A percentile compares a stretch with the other conserved stretches of the same genome.
Conservation (phyloP, 2,113 vertebrate genomes). For the Haliaeetus leucogaster region DNA sequence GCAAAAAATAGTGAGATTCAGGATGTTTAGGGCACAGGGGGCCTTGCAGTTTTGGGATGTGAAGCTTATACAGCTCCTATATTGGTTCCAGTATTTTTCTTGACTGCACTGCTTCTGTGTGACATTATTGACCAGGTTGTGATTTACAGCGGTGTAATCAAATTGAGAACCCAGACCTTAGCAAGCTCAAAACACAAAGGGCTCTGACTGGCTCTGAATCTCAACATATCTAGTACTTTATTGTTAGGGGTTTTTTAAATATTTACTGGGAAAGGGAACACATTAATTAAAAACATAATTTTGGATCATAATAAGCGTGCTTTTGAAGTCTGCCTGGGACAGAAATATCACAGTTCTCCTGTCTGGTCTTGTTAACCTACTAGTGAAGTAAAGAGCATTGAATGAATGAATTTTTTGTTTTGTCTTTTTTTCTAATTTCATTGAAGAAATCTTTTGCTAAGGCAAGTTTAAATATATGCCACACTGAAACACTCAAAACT, state of each 20-base stretch:
- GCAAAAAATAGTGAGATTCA: not conserved
- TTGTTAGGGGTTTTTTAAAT: not conserved
- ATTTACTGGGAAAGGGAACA: not conserved
- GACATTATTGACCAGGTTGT: not conserved
- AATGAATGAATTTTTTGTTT: not conserved
- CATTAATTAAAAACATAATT: not conserved
- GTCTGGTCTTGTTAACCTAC: not conserved
- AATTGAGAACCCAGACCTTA: not conserved
- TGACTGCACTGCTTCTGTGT: not conserved
- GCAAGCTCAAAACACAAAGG: not conserved
- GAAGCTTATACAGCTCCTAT: not conserved
- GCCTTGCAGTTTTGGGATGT: not conserved
- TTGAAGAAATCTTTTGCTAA: not conserved
- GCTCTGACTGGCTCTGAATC: not conserved
- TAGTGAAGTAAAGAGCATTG: not conserved
- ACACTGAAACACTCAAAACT: not conserved
- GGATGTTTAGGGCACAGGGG: not conserved
- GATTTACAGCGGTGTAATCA: not conserved
- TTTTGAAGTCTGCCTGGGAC: not conserved
- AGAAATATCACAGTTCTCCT: not conserved
- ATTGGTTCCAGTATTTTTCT: not conserved
- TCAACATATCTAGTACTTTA: not conserved
- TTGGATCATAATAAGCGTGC: not conserved
- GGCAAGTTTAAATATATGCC: not conserved
- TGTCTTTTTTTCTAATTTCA: not conserved